Base-by-base conservation (phyloP, 2,797 vertebrate genomes). In the Hozukius guyotensis region DNA sequence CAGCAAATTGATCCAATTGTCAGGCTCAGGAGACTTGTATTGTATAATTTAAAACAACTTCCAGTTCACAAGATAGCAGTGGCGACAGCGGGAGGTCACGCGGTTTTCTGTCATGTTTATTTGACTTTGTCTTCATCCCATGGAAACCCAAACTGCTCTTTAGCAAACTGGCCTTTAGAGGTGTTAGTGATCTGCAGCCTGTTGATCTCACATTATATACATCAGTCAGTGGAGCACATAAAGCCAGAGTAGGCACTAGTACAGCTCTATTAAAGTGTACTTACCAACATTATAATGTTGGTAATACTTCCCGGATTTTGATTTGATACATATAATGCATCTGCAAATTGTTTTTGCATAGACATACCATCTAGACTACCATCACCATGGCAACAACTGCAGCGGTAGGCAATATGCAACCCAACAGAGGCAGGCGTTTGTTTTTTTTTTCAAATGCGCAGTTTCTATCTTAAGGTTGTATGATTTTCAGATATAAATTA, bases 351-450 rank as follows among this genome's bases (percentile, higher is more conserved):
- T 83, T 88, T 89, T 85, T 80, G 62, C 68, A 68, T 64, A 80
- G 80, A 81, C 57, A 57, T 77, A 60, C 72, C 52, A 78, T 87
- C 86, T 88, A 71, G 75, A 59, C 52, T 31, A 70, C 59, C 8
- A 80, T 94, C 79, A 71, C 89, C 81, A 93, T 91, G 63, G 83
- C 80, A 93, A 93, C 90, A 63, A 57, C 83, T 87, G 85, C 83
- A 82, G 88, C 34, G 2, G 52, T 63, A 67, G 81, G 83, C 38
- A 59, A 62, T 69, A 80, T 69, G 57, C 57, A 76, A 77, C 72
- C 72, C 31, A 63, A 24, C 52, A 70, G 14, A 38, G 52, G 6
- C 55, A 63, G 56, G n/a, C 38, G 14, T 16, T 16, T 42, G 16
- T 16, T 60, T 24, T 83, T 81, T 59, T 29, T 62, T 56, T 55